Conservation (phyloP, 1,140 invertebrate genomes). For the Rhagoletis pomonella region DNA sequence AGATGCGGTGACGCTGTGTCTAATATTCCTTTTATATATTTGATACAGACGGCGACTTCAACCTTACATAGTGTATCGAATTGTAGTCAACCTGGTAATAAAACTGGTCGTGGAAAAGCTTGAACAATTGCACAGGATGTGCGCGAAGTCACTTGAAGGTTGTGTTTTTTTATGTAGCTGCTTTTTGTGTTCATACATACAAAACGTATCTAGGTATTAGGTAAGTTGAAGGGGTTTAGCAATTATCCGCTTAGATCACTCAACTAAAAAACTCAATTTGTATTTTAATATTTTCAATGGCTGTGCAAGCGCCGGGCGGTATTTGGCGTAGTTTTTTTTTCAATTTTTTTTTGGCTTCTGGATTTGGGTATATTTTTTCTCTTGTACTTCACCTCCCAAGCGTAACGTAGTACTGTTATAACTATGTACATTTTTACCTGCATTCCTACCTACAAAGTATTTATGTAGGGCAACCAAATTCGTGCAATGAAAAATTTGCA, state of each 20-base stretch:
- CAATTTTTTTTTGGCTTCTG: background rate
- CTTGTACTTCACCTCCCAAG: background rate
- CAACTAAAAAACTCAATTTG: slow-evolving; percentile 73
- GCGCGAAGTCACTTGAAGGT: no score
- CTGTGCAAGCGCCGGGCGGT: background rate
- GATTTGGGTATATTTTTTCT: background rate
- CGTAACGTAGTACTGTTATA: no score
- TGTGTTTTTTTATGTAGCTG: no score
- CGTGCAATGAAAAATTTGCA: background rate
- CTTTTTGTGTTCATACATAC: no score
- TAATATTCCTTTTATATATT: no score
- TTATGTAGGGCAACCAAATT: background rate
- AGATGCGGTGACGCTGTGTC: no score
- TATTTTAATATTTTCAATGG: slow-evolving; percentile 70
- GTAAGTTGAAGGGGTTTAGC: background rate
- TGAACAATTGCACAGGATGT: no score
- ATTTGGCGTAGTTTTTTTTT: background rate
- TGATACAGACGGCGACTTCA: no score
- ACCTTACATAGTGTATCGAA: no score
- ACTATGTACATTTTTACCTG: background rate
- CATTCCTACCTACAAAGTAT: background rate
- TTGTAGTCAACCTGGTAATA: no score
- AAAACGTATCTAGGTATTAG: no score
- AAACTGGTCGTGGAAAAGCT: no score
- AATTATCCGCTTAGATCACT: slow-evolving; percentile 73